Evolutionary conservation across 1,140 invertebrate genomes (phyloP).

Genomic region (Diachasma alloeum): DNA sequence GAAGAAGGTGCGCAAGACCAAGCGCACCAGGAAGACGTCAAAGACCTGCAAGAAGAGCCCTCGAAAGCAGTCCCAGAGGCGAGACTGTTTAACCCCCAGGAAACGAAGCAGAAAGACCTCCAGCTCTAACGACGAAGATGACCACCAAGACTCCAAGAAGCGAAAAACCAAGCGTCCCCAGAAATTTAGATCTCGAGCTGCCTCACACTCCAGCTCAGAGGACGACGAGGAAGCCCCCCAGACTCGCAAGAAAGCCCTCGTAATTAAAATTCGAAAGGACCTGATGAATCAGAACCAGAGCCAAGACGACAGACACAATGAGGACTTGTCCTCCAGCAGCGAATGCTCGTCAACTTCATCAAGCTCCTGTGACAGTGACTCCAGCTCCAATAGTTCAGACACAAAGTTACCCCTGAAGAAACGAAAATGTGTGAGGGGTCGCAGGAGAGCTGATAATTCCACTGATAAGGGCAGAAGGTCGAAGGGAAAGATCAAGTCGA

Average conservation of each 20-base stretch:
- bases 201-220: background rate
- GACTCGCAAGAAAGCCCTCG: background rate
- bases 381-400: background rate
- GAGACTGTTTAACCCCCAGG: background rate
- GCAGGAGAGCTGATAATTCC: background rate
- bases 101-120: background rate
- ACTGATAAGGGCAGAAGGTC: background rate
- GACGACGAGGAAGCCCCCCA: background rate
- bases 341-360: background rate
- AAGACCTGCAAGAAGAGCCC: background rate
- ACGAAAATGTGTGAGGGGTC: background rate
- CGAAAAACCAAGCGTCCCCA: background rate
- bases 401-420: background rate
- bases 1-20: background rate
- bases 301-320: background rate
- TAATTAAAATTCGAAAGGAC: conserved; percentile 2
- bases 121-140: background rate
- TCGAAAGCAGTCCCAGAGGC: background rate
- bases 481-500: conserved; percentile 6
- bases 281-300: background rate
- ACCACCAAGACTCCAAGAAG: background rate
- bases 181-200: background rate
- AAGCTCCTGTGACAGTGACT: background rate
- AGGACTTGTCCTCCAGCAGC: conserved; percentile 4
- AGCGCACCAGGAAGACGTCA: background rate